Conservation (phyloP, 2,113 vertebrate genomes). For the Glaucomys volans region DNA sequence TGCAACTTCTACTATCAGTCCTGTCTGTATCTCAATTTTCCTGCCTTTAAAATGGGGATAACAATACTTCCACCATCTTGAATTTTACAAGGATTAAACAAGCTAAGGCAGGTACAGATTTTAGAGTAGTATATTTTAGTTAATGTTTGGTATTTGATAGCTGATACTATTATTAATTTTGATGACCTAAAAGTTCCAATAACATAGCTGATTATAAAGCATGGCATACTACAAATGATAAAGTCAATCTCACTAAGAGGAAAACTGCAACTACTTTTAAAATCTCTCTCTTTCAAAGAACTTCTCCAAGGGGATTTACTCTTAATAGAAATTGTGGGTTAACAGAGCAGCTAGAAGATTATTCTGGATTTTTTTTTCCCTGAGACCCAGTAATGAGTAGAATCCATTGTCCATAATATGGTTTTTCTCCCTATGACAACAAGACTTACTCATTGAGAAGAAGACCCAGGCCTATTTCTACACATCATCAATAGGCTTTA, state of each 20-base stretch:
- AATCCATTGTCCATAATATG: neutral
- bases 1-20: neutral
- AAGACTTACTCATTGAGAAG: neutral
- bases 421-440: neutral
- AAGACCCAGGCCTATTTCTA: neutral
- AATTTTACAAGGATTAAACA: neutral
- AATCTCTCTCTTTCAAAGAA: neutral
- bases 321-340: neutral
- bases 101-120: neutral
- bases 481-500: neutral
- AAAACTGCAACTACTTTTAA: neutral
- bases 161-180: neutral
- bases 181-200: neutral
- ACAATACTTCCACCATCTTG: neutral
- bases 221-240: neutral
- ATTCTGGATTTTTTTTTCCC: neutral
- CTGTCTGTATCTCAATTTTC: neutral
- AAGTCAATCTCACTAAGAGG: neutral
- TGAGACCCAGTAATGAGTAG: neutral
- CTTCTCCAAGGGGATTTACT: neutral
- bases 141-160: neutral
- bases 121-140: slow-evolving; percentile 30
- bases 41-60: neutral
- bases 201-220: neutral
- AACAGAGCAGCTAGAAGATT: neutral